phyloP scores from a whole-genome alignment of 2,797 vertebrate genomes.

The Podarcis siculus region DNA sequence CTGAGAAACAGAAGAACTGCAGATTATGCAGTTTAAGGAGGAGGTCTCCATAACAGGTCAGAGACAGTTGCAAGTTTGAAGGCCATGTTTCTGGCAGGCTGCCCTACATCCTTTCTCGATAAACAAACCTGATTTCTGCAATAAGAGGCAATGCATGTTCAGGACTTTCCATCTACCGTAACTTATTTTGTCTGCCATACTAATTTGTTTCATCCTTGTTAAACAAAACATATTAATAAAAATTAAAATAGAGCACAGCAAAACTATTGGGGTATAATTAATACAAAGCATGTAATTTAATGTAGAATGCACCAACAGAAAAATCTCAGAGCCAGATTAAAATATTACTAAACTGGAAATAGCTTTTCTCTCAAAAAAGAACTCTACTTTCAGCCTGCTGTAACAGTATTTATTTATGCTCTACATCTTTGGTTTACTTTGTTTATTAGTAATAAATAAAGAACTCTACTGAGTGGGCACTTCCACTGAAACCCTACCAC shows the following conservation, averaged over 20 bases:
- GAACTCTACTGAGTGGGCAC: not conserved
- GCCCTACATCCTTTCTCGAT: too few species aligned
- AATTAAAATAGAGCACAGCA: not conserved
- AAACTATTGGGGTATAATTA: not conserved
- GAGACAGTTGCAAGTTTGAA: not conserved
- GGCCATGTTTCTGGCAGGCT: not conserved
- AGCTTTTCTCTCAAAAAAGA: not conserved
- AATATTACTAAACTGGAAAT: not conserved
- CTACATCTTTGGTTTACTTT: too few species aligned
- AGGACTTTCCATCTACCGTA: not conserved
- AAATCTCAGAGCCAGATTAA: not conserved
- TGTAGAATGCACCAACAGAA: not conserved
- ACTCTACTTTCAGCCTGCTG: too few species aligned
- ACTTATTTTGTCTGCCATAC: not conserved
- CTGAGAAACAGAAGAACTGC: not conserved
- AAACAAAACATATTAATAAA: not conserved
- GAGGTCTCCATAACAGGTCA: not conserved
- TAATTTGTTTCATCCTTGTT: not conserved
- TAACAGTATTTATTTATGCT: too few species aligned
- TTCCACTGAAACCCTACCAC: not conserved
- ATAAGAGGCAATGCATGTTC: not conserved
- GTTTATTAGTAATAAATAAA: too few species aligned
- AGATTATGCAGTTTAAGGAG: not conserved
- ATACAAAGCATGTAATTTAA: not conserved
- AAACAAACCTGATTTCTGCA: not conserved